Base-by-base conservation (phyloP, 64 coral and sea anemone species). In the Montipora efflorescens region DNA sequence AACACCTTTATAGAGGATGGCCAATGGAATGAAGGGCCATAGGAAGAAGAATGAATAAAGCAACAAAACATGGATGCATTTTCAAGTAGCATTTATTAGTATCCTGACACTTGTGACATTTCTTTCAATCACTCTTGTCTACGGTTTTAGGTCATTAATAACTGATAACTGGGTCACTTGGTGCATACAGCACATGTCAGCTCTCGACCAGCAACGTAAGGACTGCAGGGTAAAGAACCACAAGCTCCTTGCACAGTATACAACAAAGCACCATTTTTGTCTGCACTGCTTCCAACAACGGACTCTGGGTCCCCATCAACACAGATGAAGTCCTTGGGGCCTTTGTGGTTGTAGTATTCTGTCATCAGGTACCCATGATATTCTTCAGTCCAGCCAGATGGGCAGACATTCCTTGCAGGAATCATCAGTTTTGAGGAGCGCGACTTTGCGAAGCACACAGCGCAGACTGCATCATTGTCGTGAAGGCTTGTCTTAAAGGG, bases 181-280 rank as follows among this genome's bases (percentile, higher is more conserved):
- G 79, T 82, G 57, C 79, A 82, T 50, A 82, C 82, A 59, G 82
- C 82, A 22, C 82, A 84, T 62, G 82, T 84, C 82, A 84, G 23
- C 62, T 84, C 82, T 67, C 82, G 14, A 16, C 3, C 61, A 12
- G 5, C 55, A 10, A 66, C 82, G 45, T 84, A 84, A 11, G 82
- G 82, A 62, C 10, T 2, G 57, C 82, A 67, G 19, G 82, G 82
- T 2, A 84, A 59, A 36, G 82, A 64, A 28, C 82, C 82, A 84
- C 82, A 84, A 0, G 0, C 0, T 4, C 82, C 44, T 84, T 36
- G 1, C 1, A 36, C 36, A 36, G 36, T 1, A 36, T 36, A 36
- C 36, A 36, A 36, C 36, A 36, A 72, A 6, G 69, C 69, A 16
- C 69, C 69, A 2, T 72, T 3, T 16, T 16, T 72, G 69, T 4